Evolutionary conservation across 2,797 vertebrate genomes (phyloP).

Genomic region (Crypturellus tataupa): DNA sequence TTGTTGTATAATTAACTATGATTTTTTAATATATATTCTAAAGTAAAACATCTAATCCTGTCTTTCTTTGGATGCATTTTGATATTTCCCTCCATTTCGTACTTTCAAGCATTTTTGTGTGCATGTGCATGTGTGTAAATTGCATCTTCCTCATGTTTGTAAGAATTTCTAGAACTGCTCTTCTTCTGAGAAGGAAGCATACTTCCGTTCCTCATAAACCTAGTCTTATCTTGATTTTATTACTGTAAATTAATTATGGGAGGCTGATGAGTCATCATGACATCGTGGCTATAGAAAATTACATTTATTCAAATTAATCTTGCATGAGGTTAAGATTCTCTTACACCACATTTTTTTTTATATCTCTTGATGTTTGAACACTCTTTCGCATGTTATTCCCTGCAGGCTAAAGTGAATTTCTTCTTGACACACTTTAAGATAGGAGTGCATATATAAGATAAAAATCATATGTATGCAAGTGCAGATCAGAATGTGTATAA

Average conservation of each 20-base stretch:
- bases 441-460: neutral
- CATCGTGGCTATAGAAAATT: conserved; percentile 27
- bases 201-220: conserved; percentile 17
- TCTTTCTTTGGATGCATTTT: neutral
- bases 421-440: conserved; percentile 18
- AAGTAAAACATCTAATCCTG: neutral
- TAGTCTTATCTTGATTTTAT: conserved; percentile 67
- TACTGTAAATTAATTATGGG: conserved; percentile 63
- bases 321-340: conserved; percentile 43
- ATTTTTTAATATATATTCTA: neutral
- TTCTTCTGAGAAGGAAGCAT: neutral
- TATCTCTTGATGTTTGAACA: neutral
- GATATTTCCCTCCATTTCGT: neutral
- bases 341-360: conserved; percentile 48
- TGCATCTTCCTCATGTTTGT: neutral
- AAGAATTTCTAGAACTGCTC: neutral
- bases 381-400: conserved; percentile 9
- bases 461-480: neutral
- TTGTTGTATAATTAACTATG: neutral
- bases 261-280: conserved; percentile 56
- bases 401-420: conserved; percentile 26
- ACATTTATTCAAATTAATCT: conserved; percentile 61
- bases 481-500: neutral
- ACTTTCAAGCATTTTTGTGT: neutral
- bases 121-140: neutral